A percentile compares a stretch with the other conserved stretches of the same genome.
These are phyloP conservation scores for Drosophila barbarae DNA, from an alignment of 2,888 invertebrate genomes.

Conservation along the genomic window DNA sequence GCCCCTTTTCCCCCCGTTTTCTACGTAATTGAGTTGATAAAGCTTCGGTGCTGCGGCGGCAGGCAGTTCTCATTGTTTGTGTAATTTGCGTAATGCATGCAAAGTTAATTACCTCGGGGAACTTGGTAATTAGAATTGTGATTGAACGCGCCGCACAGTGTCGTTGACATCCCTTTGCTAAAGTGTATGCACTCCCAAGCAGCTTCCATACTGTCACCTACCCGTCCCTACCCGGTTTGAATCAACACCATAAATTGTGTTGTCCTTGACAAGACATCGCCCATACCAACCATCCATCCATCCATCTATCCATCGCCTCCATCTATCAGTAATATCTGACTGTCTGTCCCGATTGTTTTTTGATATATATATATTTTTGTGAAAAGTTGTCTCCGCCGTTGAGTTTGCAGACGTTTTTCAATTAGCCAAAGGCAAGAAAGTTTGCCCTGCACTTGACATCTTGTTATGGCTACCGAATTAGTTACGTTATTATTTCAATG, in stretches of 20 bases:
- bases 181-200: not conserved
- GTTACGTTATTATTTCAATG: slow-evolving; percentile 13
- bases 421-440: slow-evolving; percentile 46
- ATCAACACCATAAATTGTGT: slow-evolving; percentile 49
- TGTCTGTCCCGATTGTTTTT: slow-evolving; percentile 27
- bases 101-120: slow-evolving; percentile 74
- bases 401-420: slow-evolving; percentile 62
- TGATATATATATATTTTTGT: slow-evolving; percentile 14
- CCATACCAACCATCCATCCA: not conserved
- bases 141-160: slow-evolving; percentile 60
- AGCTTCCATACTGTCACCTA: not conserved
- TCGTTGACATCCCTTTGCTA: slow-evolving; percentile 36
- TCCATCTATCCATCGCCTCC: not conserved
- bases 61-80: slow-evolving; percentile 51
- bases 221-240: slow-evolving; percentile 30
- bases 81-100: slow-evolving; percentile 74
- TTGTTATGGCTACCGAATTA: slow-evolving; percentile 14
- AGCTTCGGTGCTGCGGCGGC: slow-evolving; percentile 38
- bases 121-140: slow-evolving; percentile 72
- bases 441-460: slow-evolving; percentile 21
- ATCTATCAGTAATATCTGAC: slow-evolving; percentile 15
- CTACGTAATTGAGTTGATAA: slow-evolving; percentile 72
- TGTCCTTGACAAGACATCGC: slow-evolving; percentile 31
- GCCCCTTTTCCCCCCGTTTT: slow-evolving; percentile 10
- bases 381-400: slow-evolving; percentile 44